Percentiles rank a stretch among this genome's conserved stretches.
These are phyloP conservation scores for Gopherus evgoodei DNA, from an alignment of 2,113 vertebrate genomes.

Conservation along the genomic window DNA sequence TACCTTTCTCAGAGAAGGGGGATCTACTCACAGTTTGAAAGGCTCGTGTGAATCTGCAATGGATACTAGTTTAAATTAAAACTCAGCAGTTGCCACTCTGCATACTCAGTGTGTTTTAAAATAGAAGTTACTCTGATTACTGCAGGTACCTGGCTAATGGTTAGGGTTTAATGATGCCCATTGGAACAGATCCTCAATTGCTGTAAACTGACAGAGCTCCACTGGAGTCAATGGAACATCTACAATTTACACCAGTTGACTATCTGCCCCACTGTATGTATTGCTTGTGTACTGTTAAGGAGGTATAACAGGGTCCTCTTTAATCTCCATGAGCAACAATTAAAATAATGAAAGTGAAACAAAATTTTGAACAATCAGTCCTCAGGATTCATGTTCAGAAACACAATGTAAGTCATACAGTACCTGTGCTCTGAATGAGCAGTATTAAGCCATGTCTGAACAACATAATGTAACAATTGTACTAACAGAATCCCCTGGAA, in stretches of 20 bases:
- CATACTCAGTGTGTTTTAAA: not conserved
- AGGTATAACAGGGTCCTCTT: not conserved
- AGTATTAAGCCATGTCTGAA: not conserved
- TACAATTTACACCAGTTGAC: not conserved
- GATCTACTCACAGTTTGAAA: not conserved
- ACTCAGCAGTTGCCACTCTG: rapidly evolving
- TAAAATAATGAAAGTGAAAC: not conserved
- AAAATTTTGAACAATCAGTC: not conserved
- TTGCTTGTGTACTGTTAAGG: not conserved
- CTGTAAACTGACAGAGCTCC: not conserved
- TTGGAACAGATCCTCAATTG: not conserved
- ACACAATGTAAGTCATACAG: not conserved
- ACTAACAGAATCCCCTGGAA: not conserved
- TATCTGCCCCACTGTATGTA: not conserved
- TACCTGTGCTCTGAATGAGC: not conserved
- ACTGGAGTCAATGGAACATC: not conserved
- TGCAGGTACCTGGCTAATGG: not conserved
- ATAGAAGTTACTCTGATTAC: not conserved
- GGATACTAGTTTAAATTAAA: not conserved
- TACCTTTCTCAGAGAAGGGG: not conserved
- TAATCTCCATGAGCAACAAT: not conserved
- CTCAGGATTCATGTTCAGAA: not conserved
- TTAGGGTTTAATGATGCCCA: too few relatives aligned
- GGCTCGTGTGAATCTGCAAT: too few relatives aligned
- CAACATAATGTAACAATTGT: not conserved